Evolutionary conservation across 1,140 invertebrate genomes (phyloP).

Genomic region (Diachasma alloeum): DNA sequence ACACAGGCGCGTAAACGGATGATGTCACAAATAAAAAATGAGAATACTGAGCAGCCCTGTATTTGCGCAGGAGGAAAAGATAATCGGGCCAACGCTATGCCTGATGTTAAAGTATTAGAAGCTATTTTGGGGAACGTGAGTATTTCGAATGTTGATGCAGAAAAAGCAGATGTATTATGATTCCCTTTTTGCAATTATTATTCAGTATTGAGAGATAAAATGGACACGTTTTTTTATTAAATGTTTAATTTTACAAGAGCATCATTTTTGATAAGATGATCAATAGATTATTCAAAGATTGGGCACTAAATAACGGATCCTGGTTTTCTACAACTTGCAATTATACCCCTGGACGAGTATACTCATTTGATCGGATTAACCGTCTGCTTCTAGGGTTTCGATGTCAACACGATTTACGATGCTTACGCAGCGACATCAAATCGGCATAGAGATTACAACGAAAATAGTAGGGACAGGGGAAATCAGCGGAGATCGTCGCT

Average conservation of each 20-base stretch:
- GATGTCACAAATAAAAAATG: slow-evolving; percentile 5
- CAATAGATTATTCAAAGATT: too few species aligned
- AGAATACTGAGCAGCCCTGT: slow-evolving; percentile 15
- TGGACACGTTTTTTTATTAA: too few species aligned
- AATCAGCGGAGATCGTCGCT: neutral
- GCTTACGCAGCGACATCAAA: slow-evolving; percentile 21
- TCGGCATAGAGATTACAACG: slow-evolving; percentile 19
- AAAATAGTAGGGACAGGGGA: slow-evolving; percentile 18
- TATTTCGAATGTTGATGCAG: too few species aligned
- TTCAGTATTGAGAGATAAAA: too few species aligned
- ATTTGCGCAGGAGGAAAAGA: neutral
- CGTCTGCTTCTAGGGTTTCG: slow-evolving; percentile 24
- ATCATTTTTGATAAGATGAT: too few species aligned
- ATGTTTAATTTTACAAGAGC: too few species aligned
- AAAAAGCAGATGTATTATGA: too few species aligned
- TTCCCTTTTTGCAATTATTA: too few species aligned
- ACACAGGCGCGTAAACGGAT: slow-evolving; percentile 31
- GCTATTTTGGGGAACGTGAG: neutral
- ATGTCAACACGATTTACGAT: slow-evolving; percentile 31
- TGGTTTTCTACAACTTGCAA: too few species aligned
- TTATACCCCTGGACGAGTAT: too few species aligned
- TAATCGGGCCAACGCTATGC: neutral
- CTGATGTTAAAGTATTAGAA: neutral
- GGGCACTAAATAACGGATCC: too few species aligned
- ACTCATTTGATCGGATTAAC: too few species aligned